Base-by-base conservation (phyloP, 2,113 vertebrate species). In the Canis aureus region DNA sequence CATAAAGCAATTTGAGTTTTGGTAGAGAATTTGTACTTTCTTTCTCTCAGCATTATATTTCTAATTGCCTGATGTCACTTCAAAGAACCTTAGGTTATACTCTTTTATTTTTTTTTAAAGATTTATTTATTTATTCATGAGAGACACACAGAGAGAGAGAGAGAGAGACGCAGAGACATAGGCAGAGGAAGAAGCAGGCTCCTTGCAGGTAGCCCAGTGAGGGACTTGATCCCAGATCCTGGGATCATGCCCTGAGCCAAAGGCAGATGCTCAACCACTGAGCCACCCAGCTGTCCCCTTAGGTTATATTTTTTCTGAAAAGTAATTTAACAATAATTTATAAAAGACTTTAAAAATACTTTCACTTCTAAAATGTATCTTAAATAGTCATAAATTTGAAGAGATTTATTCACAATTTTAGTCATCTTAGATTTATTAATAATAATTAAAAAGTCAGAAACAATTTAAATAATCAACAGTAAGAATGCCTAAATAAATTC, bases 361-460 rank as follows among this genome's bases (percentile, higher is more conserved):
- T 93, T 80, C 2, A 84, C 32, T 67, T 95, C 35, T 81, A 91
- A 64, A 62, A 38, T 82, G 57, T 79, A 82, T 83, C 55, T 53
- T 82, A 78, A 93, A 60, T 27, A 91, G 29, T 76, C 60, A 86
- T 19, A 89, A 96, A 95, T 82, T 83, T 92, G n/a, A 92, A 79
- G 35, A 93, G 29, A 66, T 76, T 83, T 69, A 83, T 95, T 95
- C 22, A 66, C 49, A 90, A 6, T 12, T 16, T 10, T 93, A 25
- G 49, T 55, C 60, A 90, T 53, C 35, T 95, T 92, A 95, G 29
- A 69, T 64, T 97, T 89, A 91, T 51, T 79, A 91, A 73, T 93
- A 90, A 95, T 88, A 78, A 92, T 96, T 74, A 53, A 78, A 93
- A 84, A 87, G 22, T 95, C 67, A 85, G 38, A 96, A 91, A 74